A percentile compares a stretch with the other conserved stretches of the same genome.
Evolutionary conservation across 2,113 vertebrate genomes (phyloP).

Genomic region (Aphelocoma coerulescens): DNA sequence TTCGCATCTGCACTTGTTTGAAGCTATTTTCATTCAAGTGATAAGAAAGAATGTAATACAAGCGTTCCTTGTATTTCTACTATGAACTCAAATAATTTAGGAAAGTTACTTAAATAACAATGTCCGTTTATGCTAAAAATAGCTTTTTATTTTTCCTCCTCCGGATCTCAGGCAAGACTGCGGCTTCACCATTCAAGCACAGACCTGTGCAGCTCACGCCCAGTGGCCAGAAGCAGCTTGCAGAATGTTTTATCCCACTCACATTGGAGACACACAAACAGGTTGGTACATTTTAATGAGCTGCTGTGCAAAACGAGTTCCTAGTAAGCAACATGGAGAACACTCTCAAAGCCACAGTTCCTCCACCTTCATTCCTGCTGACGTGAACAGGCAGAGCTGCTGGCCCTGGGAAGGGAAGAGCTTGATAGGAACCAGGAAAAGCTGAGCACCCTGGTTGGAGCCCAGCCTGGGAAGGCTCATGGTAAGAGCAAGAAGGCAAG

Average conservation of each 20-base stretch:
- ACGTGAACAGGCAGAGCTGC: background rate
- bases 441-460: fast-evolving
- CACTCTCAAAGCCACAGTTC: background rate
- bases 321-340: background rate
- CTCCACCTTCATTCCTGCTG: background rate
- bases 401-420: background rate
- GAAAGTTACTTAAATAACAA: background rate
- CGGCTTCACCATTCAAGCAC: background rate
- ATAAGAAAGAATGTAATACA: background rate
- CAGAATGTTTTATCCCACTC: background rate
- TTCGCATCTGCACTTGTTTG: background rate
- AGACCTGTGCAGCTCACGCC: background rate
- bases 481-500: background rate
- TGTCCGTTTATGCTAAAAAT: background rate
- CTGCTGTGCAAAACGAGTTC: background rate
- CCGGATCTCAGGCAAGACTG: background rate
- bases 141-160: background rate
- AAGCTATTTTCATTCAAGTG: background rate
- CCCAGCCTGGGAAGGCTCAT: background rate
- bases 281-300: background rate
- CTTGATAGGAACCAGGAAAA: background rate
- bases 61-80: background rate
- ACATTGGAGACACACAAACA: background rate
- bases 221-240: background rate
- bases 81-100: background rate